phyloP scores from a whole-genome alignment of 2,888 invertebrate genomes.

The Diploptera punctata region DNA sequence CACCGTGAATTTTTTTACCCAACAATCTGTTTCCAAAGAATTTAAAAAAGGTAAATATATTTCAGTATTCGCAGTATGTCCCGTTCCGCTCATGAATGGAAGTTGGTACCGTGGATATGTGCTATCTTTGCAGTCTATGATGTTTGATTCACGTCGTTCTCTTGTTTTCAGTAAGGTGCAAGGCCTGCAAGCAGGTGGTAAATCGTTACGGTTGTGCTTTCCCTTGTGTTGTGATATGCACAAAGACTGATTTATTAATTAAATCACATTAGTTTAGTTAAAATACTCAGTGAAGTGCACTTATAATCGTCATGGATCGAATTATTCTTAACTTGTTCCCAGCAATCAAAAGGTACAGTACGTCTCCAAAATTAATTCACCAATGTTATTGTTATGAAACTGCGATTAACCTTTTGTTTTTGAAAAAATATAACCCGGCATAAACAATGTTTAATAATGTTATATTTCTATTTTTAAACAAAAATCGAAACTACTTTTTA shows the following conservation, averaged over 20 bases:
- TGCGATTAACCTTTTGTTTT: too few relatives aligned
- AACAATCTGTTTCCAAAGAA: not conserved
- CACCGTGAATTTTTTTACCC: not conserved
- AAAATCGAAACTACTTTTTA: too few relatives aligned
- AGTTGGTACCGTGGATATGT: not conserved
- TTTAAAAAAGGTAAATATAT: not conserved
- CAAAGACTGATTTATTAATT: not conserved
- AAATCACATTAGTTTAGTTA: not conserved
- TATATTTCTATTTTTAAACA: too few relatives aligned
- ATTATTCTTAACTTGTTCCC: not conserved
- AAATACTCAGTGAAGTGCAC: not conserved
- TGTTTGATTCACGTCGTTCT: conserved; percentile 20
- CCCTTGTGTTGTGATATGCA: not conserved
- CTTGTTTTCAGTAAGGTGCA: conserved; percentile 15
- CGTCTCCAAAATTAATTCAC: not conserved
- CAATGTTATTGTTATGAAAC: too few relatives aligned
- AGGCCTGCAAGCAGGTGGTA: conserved; percentile 2
- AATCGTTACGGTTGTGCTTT: conserved; percentile 1
- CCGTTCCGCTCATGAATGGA: conserved; percentile 3
- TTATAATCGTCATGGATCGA: not conserved
- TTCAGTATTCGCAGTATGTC: not conserved
- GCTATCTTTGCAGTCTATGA: not conserved
- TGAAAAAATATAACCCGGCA: too few relatives aligned
- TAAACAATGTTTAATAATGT: too few relatives aligned
- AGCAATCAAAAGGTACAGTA: not conserved